phyloP scores from a whole-genome alignment of 2,113 vertebrate genomes.

The Hemibagrus wyckioides region DNA sequence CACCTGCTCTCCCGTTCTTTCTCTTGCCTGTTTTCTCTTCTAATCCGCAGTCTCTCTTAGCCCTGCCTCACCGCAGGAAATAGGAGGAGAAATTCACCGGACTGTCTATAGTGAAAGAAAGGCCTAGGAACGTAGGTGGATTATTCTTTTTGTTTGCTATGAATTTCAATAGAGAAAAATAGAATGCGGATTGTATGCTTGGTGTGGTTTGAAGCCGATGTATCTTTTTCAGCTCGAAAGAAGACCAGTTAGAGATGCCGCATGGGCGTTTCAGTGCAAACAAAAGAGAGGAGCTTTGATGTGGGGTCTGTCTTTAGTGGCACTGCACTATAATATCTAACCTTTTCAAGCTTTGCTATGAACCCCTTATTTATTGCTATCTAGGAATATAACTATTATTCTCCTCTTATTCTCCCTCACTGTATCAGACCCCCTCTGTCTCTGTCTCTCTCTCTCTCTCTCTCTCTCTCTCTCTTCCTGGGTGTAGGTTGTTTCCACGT shows the following conservation, averaged over 20 bases:
- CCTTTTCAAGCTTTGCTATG: not conserved
- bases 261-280: constrained; percentile 4
- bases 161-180: constrained; percentile 47
- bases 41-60: constrained; percentile 71
- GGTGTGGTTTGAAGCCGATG: constrained; percentile 34
- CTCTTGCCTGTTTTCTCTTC: constrained; percentile 68
- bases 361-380: not conserved
- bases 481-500: constrained; percentile 48
- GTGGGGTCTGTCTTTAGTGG: constrained; percentile 1
- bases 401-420: not conserved
- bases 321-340: not conserved
- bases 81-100: constrained; percentile 57
- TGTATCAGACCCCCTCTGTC: constrained; percentile 24
- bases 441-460: not conserved
- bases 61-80: constrained; percentile 60
- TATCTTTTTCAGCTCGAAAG: constrained; percentile 36
- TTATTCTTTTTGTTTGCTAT: constrained; percentile 45
- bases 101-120: constrained; percentile 64
- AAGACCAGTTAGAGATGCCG: not conserved
- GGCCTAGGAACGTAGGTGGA: constrained; percentile 39
- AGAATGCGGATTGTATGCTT: constrained; percentile 27
- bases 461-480: constrained; percentile 38
- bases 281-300: constrained; percentile 38
- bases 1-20: constrained; percentile 65
- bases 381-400: not conserved